Conservation (phyloP, 1,140 invertebrate genomes). For the Tigriopus japonicus region DNA sequence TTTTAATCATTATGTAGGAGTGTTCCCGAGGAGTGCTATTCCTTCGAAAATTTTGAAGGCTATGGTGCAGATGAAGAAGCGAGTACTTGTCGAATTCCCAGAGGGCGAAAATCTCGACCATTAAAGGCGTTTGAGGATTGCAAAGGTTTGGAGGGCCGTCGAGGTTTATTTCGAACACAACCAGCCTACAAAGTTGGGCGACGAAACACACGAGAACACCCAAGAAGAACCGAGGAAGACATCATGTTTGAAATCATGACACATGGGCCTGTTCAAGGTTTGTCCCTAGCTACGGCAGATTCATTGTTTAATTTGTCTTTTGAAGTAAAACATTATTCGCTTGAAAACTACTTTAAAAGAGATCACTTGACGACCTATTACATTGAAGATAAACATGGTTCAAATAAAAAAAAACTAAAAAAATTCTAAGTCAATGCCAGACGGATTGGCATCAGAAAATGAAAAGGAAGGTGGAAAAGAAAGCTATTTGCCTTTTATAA, state of each 20-base stretch:
- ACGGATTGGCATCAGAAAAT: no score
- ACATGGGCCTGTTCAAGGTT: constrained; percentile 89
- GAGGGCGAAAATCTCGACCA: not conserved
- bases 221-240: constrained; percentile 36
- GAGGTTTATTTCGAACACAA: constrained; percentile 45
- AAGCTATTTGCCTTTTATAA: no score
- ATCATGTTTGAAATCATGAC: constrained; percentile 78
- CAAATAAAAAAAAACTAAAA: no score
- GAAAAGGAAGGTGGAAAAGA: no score
- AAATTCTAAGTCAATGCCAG: no score
- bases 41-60: constrained; percentile 21
- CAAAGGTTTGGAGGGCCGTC: constrained; percentile 16
- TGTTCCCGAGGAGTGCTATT: constrained; percentile 30
- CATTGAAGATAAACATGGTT: no score
- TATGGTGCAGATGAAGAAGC: not conserved
- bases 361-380: no score
- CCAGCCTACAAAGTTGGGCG: constrained; percentile 59
- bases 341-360: no score
- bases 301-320: no score
- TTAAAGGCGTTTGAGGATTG: constrained; percentile 1
- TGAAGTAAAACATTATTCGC: no score
- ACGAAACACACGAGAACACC: constrained; percentile 25
- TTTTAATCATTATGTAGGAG: constrained; percentile 24
- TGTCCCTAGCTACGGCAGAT: no score
- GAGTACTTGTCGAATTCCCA: not conserved